These are phyloP conservation scores for Strix uralensis DNA, from an alignment of 2,113 vertebrate genomes.

Conservation along the genomic window DNA sequence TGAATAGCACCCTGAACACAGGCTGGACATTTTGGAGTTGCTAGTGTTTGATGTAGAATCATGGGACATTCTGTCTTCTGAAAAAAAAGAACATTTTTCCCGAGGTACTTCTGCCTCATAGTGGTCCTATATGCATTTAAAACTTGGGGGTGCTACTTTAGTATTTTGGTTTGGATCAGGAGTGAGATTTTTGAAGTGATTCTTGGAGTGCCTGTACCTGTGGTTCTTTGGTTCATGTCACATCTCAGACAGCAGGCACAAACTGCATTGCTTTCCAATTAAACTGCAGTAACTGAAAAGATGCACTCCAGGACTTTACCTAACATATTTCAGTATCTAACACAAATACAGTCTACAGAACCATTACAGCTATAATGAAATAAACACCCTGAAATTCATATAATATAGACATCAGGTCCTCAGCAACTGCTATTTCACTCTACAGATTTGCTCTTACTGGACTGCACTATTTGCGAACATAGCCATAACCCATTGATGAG, in stretches of 20 bases:
- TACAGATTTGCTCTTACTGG: neutral
- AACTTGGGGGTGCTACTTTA: neutral
- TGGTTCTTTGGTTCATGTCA: neutral
- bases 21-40: neutral
- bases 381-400: neutral
- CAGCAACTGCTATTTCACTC: neutral
- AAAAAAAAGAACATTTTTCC: neutral
- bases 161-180: neutral
- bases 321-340: neutral
- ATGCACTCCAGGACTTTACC: neutral
- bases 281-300: neutral
- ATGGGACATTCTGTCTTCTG: neutral
- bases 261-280: neutral
- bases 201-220: neutral
- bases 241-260: neutral
- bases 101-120: neutral
- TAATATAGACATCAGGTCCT: neutral
- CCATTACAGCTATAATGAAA: neutral
- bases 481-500: neutral
- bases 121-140: neutral
- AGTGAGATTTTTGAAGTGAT: neutral
- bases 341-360: neutral
- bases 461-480: neutral
- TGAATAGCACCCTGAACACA: neutral
- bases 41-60: neutral